Percentiles rank a stretch among this genome's conserved stretches.
Evolutionary conservation across 2,888 invertebrate genomes (phyloP).

Genomic region (Dione juno): DNA sequence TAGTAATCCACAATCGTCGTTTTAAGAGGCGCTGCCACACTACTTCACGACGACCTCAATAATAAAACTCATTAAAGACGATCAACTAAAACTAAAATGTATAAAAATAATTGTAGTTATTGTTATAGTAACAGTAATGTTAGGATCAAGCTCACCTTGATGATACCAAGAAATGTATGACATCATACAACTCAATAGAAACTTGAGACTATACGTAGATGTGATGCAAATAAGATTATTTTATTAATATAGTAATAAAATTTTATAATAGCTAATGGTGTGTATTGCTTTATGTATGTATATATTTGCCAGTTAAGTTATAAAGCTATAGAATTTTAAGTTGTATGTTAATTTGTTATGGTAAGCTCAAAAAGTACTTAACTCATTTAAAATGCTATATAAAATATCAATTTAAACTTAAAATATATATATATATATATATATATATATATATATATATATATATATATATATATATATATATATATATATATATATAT

Average conservation of each 20-base stretch:
- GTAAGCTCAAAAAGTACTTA: not conserved
- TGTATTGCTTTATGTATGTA: not conserved
- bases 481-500: no score
- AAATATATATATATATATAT: no score
- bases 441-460: no score
- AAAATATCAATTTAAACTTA: no score
- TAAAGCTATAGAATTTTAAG: not conserved
- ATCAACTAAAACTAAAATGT: not conserved
- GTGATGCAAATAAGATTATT: constrained; percentile 2
- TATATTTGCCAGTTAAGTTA: not conserved
- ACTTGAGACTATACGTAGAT: constrained; percentile 11
- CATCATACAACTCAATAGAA: constrained; percentile 27
- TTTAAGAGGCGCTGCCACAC: no score
- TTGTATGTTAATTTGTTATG: not conserved
- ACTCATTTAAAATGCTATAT: no score
- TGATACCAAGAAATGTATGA: constrained; percentile 38
- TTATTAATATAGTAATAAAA: not conserved
- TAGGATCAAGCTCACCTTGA: constrained; percentile 37
- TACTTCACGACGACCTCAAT: no score
- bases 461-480: no score
- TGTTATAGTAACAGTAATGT: constrained; percentile 17
- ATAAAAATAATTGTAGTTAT: not conserved
- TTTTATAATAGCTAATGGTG: constrained; percentile 3
- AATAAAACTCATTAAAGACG: not conserved
- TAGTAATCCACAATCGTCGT: no score